phyloP scores from a whole-genome alignment of 2,888 invertebrate species.

The Malachius bipustulatus region DNA sequence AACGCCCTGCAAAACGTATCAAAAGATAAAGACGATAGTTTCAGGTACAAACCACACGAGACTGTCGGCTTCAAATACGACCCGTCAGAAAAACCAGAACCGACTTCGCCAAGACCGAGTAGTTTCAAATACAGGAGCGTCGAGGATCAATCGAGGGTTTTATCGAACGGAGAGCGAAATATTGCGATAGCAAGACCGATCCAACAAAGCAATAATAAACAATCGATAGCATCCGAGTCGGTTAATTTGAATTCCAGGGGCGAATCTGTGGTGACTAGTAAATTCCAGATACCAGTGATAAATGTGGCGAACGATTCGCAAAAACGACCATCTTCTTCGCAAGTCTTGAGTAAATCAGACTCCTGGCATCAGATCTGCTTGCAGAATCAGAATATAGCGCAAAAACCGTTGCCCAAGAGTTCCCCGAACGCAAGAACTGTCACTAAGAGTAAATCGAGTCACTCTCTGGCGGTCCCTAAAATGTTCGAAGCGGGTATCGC shows the following conservation, averaged over 20 bases:
- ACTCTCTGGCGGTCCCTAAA: constrained; percentile 61
- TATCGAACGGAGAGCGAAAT: constrained; percentile 14
- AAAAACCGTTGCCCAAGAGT: constrained; percentile 33
- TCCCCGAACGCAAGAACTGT: constrained; percentile 38
- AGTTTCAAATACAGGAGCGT: constrained; percentile 16
- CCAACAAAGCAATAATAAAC: constrained; percentile 16
- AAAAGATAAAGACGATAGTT: constrained; percentile 19
- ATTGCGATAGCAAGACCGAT: constrained; percentile 25
- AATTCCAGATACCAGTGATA: constrained; percentile 35
- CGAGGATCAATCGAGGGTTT: constrained; percentile 5
- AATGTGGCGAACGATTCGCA: constrained; percentile 15
- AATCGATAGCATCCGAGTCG: neutral
- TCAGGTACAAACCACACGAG: constrained; percentile 19
- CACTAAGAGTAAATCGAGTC: constrained; percentile 59
- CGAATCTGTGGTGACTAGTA: constrained; percentile 36
- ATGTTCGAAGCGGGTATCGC: constrained; percentile 67
- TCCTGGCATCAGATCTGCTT: constrained; percentile 66
- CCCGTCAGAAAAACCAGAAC: neutral
- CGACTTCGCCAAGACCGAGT: constrained; percentile 16
- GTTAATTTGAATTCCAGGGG: constrained; percentile 23
- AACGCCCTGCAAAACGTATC: constrained; percentile 47
- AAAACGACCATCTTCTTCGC: constrained; percentile 25
- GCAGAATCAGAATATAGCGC: constrained; percentile 24
- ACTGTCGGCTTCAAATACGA: constrained; percentile 12
- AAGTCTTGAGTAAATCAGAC: constrained; percentile 55